Base-by-base conservation (phyloP, 2,113 vertebrate genomes). In the Condylura cristata region DNA sequence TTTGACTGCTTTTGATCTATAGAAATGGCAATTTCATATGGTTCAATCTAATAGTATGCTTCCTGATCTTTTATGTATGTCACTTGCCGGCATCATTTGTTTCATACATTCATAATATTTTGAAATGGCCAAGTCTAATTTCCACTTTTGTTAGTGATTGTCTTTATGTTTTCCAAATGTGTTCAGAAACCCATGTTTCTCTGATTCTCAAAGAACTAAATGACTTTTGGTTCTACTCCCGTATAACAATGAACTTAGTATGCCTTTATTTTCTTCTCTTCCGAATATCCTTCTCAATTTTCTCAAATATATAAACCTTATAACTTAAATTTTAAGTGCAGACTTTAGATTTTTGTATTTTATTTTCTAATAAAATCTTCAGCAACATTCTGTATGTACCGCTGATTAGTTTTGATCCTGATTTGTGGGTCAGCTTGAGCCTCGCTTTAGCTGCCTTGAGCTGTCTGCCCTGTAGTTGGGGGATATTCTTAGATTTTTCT, bases 201-300 rank as follows among this genome's bases (percentile, higher is more conserved):
- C 80, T 92, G 71, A 22, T 81, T 85, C 34, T 13, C 83, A 63
- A 56, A 90, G 68, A 86, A 48, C 30, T 79, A 90, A 87, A 37
- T 85, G 39, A 39, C 5, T 76, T 70, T 70, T 34, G 41, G 65
- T 53, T 24, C 39, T 6, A 76, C 20, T 51, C 14, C 20, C n/a
- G 60, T 4, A 44, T 18, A 83, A 22, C 20, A 79, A 51, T 48
- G 20, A 81, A 51, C 60, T 84, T 80, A 65, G 13, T 48, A 12
- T 89, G 14, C 44, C 16, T 83, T 90, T 82, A 34, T 48, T 86
- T 24, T 63, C 34, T 86, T 85, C 24, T 26, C 34, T 63, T 87
- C 51, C 83, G 51, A 16, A 1, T 10, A 1, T 10, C 11, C 0
- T 22, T 70, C 41, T 28, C 6, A 92, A n/a, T 83, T 78, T 88